These are phyloP conservation scores for Leptopilina syphax DNA, from an alignment of 2,888 invertebrate species.

Conservation along the genomic window DNA sequence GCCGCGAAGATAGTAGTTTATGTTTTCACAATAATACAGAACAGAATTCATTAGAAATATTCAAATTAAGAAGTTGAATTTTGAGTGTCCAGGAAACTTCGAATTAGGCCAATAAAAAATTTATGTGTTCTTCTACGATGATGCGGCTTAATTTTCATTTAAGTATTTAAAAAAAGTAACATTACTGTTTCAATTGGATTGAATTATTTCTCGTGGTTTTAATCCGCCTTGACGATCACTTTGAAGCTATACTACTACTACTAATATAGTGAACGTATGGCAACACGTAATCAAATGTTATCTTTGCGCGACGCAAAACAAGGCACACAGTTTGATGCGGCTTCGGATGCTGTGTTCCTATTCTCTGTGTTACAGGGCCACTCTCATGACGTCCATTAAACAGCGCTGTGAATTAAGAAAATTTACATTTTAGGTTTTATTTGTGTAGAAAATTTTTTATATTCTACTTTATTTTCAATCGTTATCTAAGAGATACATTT, in stretches of 20 bases:
- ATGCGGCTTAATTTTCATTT: no score
- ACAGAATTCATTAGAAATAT: no score
- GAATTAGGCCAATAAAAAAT: no score
- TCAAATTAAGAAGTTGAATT: no score
- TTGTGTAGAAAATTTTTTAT: background rate
- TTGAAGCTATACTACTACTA: background rate
- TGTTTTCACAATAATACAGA: no score
- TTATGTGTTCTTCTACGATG: no score
- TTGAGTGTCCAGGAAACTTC: no score
- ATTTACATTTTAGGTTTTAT: background rate
- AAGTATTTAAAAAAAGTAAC: no score
- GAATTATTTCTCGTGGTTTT: conserved; percentile 2
- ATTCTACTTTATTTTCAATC: conserved; percentile 1
- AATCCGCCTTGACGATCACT: conserved; percentile 12
- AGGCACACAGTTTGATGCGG: background rate
- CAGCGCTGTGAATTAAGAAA: conserved; percentile 29
- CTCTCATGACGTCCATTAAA: conserved; percentile 24
- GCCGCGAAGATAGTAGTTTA: no score
- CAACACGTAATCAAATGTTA: conserved; percentile 26
- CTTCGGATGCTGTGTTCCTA: background rate
- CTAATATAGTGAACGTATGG: conserved; percentile 5
- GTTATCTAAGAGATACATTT: background rate
- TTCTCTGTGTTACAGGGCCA: conserved; percentile 19
- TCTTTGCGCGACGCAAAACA: conserved; percentile 4
- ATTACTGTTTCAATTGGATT: background rate